Conservation (phyloP, 2,113 vertebrate genomes). For the Nestor notabilis region DNA sequence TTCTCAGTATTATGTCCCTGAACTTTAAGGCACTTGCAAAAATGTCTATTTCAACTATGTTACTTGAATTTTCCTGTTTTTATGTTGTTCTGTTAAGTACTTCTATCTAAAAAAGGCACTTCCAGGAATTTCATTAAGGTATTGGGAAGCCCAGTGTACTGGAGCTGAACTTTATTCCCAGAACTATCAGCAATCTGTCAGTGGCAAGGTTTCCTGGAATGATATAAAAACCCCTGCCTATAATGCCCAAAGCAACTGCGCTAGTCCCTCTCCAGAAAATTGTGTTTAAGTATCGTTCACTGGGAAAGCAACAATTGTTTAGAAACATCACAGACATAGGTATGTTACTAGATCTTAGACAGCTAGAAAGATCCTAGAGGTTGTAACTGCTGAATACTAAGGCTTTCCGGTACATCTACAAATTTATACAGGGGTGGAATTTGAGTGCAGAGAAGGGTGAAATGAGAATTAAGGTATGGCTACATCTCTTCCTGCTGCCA, state of each 20-base stretch:
- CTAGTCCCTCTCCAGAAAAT: background rate
- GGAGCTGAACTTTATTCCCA: conserved; percentile 58
- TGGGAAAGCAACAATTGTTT: background rate
- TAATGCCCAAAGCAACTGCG: background rate
- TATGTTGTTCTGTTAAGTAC: background rate
- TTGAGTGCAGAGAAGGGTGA: background rate
- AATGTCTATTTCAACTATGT: background rate
- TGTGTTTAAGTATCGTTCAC: background rate
- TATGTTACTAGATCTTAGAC: background rate
- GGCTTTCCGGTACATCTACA: background rate
- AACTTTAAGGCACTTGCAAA: background rate
- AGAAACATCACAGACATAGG: background rate
- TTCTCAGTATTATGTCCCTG: background rate
- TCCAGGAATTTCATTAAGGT: conserved; percentile 56
- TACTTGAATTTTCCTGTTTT: background rate
- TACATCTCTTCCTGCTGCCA: background rate
- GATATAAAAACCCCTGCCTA: background rate
- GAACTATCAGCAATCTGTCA: conserved; percentile 58
- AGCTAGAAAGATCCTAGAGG: background rate
- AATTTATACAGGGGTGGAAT: background rate
- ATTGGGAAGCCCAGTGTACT: conserved; percentile 22
- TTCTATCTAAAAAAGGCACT: background rate
- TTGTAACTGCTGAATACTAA: background rate
- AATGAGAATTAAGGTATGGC: background rate
- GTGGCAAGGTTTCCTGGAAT: conserved; percentile 49